Conservation (phyloP, 2,797 vertebrate species). For the Acanthiza pusilla region DNA sequence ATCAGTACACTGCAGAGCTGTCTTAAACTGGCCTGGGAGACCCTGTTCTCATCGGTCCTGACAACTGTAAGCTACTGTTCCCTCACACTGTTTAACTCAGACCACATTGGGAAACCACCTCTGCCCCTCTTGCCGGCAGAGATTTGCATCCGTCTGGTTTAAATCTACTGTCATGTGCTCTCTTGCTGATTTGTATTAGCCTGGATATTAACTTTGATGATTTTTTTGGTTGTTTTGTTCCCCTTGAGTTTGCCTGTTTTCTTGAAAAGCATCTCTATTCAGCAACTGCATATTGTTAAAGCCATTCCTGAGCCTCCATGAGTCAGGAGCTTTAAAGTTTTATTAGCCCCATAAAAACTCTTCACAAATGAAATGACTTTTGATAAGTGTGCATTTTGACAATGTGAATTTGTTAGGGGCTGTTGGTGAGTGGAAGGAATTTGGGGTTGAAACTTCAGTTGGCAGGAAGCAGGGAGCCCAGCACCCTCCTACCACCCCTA, state of each 20-base stretch:
- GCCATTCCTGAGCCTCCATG: slow-evolving; percentile 50
- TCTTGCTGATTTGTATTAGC: slow-evolving; percentile 75
- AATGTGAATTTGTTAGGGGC: slow-evolving; percentile 70
- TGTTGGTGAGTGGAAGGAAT: slow-evolving; percentile 67
- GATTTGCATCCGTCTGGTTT: slow-evolving; percentile 83
- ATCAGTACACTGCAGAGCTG: slow-evolving; percentile 62
- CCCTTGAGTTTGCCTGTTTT: slow-evolving; percentile 20
- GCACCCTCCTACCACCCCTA: neutral
- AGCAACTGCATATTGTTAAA: slow-evolving; percentile 38
- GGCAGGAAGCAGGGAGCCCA: slow-evolving; percentile 48
- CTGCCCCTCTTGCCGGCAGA: slow-evolving; percentile 29
- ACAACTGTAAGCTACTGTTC: slow-evolving; percentile 90
- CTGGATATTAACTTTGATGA: slow-evolving; percentile 74
- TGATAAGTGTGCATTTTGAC: slow-evolving; percentile 70
- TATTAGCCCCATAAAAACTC: slow-evolving; percentile 74
- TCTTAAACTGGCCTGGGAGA: slow-evolving; percentile 54
- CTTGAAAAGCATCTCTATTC: slow-evolving; percentile 34
- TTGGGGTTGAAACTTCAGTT: slow-evolving; percentile 58
- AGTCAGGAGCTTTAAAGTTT: slow-evolving; percentile 73
- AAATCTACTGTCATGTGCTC: slow-evolving; percentile 80
- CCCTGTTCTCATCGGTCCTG: slow-evolving; percentile 81
- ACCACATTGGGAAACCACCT: slow-evolving; percentile 81
- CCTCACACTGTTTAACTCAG: slow-evolving; percentile 82
- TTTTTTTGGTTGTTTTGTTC: neutral
- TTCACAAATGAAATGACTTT: slow-evolving; percentile 74